Evolutionary conservation across 2,888 invertebrate genomes (phyloP), one percentile per base, ranked within the genome.

Genomic region (Petrolisthes cinctipes): DNA sequence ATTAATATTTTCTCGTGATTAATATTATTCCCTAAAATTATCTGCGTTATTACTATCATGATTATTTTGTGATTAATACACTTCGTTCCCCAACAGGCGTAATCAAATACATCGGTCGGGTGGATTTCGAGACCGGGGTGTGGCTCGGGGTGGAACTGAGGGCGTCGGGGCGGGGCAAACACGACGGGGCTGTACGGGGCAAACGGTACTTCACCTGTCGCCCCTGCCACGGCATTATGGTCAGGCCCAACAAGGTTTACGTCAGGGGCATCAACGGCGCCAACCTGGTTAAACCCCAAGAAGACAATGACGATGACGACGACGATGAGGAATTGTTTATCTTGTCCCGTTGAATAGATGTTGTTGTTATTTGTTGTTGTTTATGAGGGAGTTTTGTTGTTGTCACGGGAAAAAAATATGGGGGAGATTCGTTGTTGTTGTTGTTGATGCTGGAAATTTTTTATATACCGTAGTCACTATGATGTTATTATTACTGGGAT

Each of bases 231-330:
- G 94, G 94, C 3, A 91, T 94, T 37, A 93, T 94, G 91, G 94
- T 94, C 14, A 92, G 93, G 6, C 93, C 93, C 37, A 93, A 93
- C 91, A 93, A 93, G 91, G 92, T 94, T 23, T 91, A 93, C 7
- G 93, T 93, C 11, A 92, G 93, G 51, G 94, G 94, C n/a, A 93
- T 94, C 89, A 94, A 93, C 91, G 94, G 93, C 20, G 93, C 94
- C n/a, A 73, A 86, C 51, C 89, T 91, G 23, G 90, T 91, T n/a
- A 90, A 82, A 14, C 89, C 90, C 5, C 85, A 91, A 54, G 68
- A 82, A 4, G 88, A 90, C 9, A 57, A 51, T n/a, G 68, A 75
- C 61, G 61, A 61, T 1, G 61, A 61, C 3, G 61, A 61, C 1
- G 71, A n/a, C 20, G 71, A 71, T 1, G 71, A 71, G 71, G 14